phyloP scores from a whole-genome alignment of 2,888 invertebrate genomes.

The Dicroscelio sp. region DNA sequence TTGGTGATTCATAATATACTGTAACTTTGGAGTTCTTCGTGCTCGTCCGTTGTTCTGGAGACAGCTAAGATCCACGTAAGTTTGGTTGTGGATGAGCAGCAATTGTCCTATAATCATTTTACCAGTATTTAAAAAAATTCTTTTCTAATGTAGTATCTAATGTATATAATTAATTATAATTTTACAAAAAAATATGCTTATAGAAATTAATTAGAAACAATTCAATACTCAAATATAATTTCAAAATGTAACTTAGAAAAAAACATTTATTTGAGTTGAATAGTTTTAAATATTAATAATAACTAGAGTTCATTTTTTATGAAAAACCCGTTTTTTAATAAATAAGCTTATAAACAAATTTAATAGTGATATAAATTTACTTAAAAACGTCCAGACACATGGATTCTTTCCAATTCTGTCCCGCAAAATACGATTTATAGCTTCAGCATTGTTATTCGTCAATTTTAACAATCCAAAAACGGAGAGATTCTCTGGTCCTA shows the following conservation, averaged over 20 bases:
- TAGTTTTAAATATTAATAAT: no score
- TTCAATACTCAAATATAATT: no score
- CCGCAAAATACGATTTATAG: background rate
- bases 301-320: background rate
- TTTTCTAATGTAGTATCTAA: no score
- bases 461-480: background rate
- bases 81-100: background rate
- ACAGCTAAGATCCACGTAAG: background rate
- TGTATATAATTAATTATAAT: background rate
- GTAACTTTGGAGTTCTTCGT: background rate
- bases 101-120: background rate
- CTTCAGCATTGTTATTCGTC: background rate
- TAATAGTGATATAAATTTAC: background rate
- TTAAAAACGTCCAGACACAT: background rate
- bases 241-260: no score
- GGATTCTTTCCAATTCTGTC: background rate
- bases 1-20: background rate
- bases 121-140: background rate
- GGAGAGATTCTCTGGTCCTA: background rate
- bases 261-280: no score
- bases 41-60: background rate
- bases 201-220: no score
- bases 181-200: no score
- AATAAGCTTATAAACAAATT: no score
- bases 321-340: background rate